Evolutionary conservation across 2,113 vertebrate species (phyloP), one percentile per base, ranked within the genome.

Genomic region (Psophia crepitans): DNA sequence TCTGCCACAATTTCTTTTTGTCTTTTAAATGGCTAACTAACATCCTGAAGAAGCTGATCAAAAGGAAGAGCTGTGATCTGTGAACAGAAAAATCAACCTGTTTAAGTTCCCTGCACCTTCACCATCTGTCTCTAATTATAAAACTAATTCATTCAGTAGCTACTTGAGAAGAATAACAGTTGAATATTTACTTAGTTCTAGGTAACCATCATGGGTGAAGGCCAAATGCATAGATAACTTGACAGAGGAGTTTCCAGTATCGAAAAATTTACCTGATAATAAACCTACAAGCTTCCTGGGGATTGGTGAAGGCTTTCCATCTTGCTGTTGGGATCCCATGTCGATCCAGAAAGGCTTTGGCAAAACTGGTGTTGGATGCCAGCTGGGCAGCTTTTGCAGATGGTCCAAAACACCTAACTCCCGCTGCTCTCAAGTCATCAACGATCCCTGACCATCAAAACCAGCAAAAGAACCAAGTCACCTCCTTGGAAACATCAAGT

Each of bases 261-360:
- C 13, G 57, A 71, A 43, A 21, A 21, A 33, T 14, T 64, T 95
- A 99, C 99, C 97, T 98, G 92, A 93, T 98, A 93, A 99, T 99
- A 97, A 98, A 99, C 73, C 81, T 79, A 80, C 99, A 99, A 83
- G 99, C 99, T 60, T 98, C 98, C 90, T 98, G 91, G 1, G 98
- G 91, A 92, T 94, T 96, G 3, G 97, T 98, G 97, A 99, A 99
- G 88, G 98, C 98, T 95, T 96, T 96, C 97, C 99, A 99, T 24
- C 98, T 98, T 1, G 99, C 98, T 2, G 98, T 99, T 70, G 99
- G 98, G 65, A 99, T 98, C 37, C 97, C 93, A 46, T 99, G 98
- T 0, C 98, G 98, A 39, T 99, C 97, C 98, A 99, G 98, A 96
- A 99, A 99, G 77, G 98, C 98, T 96, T 98, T 99, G 86, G 98